Evolutionary conservation across 2,888 invertebrate genomes (phyloP).

Genomic region (Cheilosia variabilis): DNA sequence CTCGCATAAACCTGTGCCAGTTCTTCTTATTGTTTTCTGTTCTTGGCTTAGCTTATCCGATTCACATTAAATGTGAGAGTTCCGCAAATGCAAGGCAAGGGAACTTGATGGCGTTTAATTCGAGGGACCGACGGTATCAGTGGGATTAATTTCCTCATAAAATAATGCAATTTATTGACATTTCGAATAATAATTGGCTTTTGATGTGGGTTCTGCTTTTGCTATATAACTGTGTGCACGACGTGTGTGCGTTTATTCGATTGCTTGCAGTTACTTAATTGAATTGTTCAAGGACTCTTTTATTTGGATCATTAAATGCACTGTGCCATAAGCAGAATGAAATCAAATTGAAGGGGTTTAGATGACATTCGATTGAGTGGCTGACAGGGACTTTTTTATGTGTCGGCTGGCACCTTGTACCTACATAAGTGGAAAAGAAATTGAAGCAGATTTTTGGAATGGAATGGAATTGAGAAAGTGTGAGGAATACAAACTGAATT

Average conservation of each 20-base stretch:
- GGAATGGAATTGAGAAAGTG: no score
- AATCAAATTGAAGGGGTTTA: neutral
- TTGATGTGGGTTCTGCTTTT: constrained; percentile 1
- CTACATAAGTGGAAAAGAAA: no score
- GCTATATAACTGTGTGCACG: neutral
- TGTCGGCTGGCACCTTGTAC: no score
- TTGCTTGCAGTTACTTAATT: constrained; percentile 39
- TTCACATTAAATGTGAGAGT: constrained; percentile 50
- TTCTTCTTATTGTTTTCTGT: no score
- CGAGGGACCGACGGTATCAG: constrained; percentile 9
- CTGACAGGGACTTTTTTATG: no score
- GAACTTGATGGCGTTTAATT: constrained; percentile 23
- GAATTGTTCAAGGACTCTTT: constrained; percentile 40
- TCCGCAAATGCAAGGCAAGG: constrained; percentile 8
- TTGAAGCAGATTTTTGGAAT: no score
- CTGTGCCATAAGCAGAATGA: neutral
- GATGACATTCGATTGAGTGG: constrained; percentile 4
- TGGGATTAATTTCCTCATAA: constrained; percentile 28
- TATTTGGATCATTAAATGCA: neutral
- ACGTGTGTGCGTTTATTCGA: constrained; percentile 25
- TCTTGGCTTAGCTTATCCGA: constrained; percentile 13
- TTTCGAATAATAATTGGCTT: constrained; percentile 47
- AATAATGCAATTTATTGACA: constrained; percentile 53
- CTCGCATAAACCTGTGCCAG: no score
- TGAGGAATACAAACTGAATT: no score